These are phyloP conservation scores for Papilio helenus DNA, from an alignment of 1,140 invertebrate species.

Conservation along the genomic window DNA sequence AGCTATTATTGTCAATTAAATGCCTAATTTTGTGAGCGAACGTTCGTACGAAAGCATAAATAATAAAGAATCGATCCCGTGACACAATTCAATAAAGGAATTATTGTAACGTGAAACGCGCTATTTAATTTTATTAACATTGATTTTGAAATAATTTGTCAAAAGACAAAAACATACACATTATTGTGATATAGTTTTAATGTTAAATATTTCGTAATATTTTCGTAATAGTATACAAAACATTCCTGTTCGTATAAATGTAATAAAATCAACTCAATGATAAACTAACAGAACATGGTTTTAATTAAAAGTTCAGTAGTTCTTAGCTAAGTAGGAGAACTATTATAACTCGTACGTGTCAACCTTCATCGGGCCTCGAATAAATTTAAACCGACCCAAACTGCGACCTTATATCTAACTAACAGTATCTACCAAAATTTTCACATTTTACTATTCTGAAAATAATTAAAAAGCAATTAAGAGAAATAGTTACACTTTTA, in stretches of 20 bases:
- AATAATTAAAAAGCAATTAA: not conserved
- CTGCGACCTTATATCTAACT: not conserved
- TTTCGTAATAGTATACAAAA: too few relatives aligned
- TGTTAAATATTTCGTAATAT: too few relatives aligned
- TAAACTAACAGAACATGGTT: not conserved
- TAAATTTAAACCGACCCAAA: not conserved
- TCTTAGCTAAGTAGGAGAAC: not conserved
- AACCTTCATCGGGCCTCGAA: conserved; percentile 10
- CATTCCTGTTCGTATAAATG: not conserved
- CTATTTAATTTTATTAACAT: too few relatives aligned
- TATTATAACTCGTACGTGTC: conserved; percentile 14
- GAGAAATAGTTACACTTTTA: not conserved
- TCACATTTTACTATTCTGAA: not conserved
- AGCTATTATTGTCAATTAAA: conserved; percentile 9
- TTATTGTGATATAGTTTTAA: too few relatives aligned
- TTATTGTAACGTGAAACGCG: too few relatives aligned
- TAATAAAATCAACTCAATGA: not conserved
- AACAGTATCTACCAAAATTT: not conserved
- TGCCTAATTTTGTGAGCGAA: not conserved
- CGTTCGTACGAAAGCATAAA: not conserved
- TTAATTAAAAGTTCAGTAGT: not conserved
- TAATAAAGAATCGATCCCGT: not conserved
- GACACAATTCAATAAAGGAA: not conserved
- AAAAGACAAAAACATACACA: too few relatives aligned
- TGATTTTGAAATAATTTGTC: too few relatives aligned